Percentiles rank a stretch among this genome's conserved stretches.
Conservation (phyloP, 2,797 vertebrate species). For the Rhinophrynus dorsalis region DNA sequence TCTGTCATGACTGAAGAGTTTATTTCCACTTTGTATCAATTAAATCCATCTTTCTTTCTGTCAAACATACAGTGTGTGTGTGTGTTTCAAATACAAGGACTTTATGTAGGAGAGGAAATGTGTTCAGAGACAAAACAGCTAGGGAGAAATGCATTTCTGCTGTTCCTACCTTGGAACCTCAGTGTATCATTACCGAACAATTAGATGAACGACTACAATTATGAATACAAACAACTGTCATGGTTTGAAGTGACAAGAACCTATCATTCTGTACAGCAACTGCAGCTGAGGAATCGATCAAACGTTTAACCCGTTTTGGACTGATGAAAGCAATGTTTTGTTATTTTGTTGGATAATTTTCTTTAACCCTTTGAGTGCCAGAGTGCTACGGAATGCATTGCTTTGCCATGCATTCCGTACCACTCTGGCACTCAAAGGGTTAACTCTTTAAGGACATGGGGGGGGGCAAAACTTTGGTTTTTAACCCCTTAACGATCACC, state of each 20-base stretch:
- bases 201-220: constrained; percentile 24
- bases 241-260: not conserved
- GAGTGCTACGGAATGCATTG: too few species aligned
- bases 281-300: too few species aligned
- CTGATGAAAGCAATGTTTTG: too few species aligned
- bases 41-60: constrained; percentile 33
- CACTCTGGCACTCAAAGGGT: too few species aligned
- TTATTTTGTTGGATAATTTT: too few species aligned
- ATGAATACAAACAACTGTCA: constrained; percentile 28
- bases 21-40: constrained; percentile 31
- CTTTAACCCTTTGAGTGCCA: too few species aligned
- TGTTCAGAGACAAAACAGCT: constrained; percentile 35
- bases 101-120: constrained; percentile 35
- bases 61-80: constrained; percentile 37
- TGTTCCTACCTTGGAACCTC: constrained; percentile 17
- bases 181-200: constrained; percentile 39
- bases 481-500: too few species aligned
- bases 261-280: constrained; percentile 4
- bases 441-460: too few species aligned
- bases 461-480: too few species aligned
- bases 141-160: not conserved
- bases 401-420: too few species aligned
- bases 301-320: too few species aligned
- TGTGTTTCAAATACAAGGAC: constrained; percentile 16
- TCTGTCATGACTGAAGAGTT: constrained; percentile 4